phyloP scores from a whole-genome alignment of 2,113 vertebrate species.

The Rhabdomys dilectus region DNA sequence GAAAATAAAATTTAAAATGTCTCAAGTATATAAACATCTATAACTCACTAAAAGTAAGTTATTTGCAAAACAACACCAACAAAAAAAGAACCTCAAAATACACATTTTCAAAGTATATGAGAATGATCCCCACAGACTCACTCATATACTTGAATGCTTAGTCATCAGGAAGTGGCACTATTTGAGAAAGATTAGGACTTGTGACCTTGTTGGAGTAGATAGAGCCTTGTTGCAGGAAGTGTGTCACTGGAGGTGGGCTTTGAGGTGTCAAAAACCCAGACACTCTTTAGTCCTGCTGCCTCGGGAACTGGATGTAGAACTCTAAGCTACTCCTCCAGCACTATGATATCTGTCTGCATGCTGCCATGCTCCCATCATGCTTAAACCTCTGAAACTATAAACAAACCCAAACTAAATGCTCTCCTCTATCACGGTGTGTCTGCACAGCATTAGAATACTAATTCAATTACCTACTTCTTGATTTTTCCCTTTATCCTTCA shows the following conservation, averaged over 20 bases:
- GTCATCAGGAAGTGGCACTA: neutral
- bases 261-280: neutral
- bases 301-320: neutral
- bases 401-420: neutral
- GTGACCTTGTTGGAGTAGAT: neutral
- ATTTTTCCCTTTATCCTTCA: neutral
- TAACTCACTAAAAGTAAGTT: neutral
- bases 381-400: neutral
- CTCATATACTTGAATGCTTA: neutral
- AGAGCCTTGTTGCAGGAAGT: neutral
- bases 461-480: neutral
- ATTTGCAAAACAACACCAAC: neutral
- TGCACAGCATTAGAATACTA: neutral
- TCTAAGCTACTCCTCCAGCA: neutral
- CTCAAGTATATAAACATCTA: neutral
- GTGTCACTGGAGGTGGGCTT: neutral
- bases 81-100: neutral
- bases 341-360: neutral
- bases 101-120: neutral
- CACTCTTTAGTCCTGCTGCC: neutral
- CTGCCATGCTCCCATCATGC: neutral
- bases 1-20: neutral
- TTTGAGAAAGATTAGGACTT: neutral
- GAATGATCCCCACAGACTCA: neutral
- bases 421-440: neutral